Evolutionary conservation across 92 coral and sea anemone genomes (phyloP).

Genomic region (Paragorgia papillata): DNA sequence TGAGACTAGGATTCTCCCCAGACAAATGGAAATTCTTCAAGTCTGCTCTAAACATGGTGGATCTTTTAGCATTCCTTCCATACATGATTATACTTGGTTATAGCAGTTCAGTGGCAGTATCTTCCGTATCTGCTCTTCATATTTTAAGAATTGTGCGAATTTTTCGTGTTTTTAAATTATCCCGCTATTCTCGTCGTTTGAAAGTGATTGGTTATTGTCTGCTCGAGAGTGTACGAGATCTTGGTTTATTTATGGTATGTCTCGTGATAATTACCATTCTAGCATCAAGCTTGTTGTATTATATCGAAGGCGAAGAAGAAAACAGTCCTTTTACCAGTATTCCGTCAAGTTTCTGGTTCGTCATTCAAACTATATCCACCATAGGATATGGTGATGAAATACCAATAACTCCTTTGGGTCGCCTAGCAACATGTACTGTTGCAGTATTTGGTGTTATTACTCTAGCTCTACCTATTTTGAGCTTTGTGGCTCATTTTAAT

Average conservation of each 20-base stretch:
- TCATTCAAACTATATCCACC: slow-evolving; percentile 92
- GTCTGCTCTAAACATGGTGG: slow-evolving; percentile 79
- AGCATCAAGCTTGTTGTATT: slow-evolving; percentile 76
- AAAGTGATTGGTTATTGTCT: slow-evolving; percentile 96
- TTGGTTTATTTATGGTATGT: slow-evolving; percentile 81
- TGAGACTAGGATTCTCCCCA: slow-evolving; percentile 86
- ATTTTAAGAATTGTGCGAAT: slow-evolving; percentile 83
- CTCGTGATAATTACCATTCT: slow-evolving; percentile 77
- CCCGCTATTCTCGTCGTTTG: slow-evolving; percentile 88
- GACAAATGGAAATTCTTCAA: slow-evolving; percentile 72
- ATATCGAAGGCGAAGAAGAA: slow-evolving; percentile 68
- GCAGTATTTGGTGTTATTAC: slow-evolving; percentile 96
- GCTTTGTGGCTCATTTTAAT: slow-evolving; percentile 93
- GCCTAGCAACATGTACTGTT: slow-evolving; percentile 74
- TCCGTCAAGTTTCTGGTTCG: slow-evolving; percentile 95
- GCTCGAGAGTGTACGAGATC: slow-evolving; percentile 76
- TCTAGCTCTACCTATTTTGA: slow-evolving; percentile 85
- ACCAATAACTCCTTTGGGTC: slow-evolving; percentile 75
- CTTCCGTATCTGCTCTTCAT: slow-evolving; percentile 78
- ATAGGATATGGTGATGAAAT: slow-evolving; percentile 95
- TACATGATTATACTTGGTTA: slow-evolving; percentile 63
- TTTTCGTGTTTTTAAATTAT: slow-evolving; percentile 91
- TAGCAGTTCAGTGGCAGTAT: neutral
- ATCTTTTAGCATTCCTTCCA: slow-evolving; percentile 88
- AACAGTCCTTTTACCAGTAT: slow-evolving; percentile 77